Conservation (phyloP, 1,140 invertebrate genomes). For the Cotesia vestalis region DNA sequence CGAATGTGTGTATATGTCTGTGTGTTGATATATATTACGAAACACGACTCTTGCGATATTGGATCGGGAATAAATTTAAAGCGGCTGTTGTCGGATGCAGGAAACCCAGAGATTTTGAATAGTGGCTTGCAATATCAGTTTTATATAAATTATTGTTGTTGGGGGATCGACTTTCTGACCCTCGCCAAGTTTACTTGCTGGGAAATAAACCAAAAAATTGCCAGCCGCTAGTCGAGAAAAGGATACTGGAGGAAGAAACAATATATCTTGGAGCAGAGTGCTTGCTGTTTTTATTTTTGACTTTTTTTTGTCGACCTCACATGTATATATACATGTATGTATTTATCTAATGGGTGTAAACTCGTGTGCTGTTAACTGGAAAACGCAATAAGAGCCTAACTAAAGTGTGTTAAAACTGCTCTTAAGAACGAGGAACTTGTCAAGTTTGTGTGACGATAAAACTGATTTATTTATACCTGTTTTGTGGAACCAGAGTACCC, state of each 20-base stretch:
- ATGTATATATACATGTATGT: not conserved
- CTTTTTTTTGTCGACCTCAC: not conserved
- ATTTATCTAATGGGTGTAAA: conserved; percentile 1
- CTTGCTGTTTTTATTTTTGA: not conserved
- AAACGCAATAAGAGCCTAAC: conserved; percentile 6
- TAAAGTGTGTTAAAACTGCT: conserved; percentile 11
- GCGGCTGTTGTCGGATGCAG: conserved; percentile 27
- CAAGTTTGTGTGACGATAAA: conserved; percentile 33
- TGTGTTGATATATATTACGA: conserved; percentile 4
- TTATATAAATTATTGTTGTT: conserved; percentile 31
- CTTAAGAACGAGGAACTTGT: conserved; percentile 18
- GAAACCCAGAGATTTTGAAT: conserved; percentile 30
- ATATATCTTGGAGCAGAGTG: not conserved
- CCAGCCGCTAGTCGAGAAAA: not conserved
- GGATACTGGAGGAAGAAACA: not conserved
- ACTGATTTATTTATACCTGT: conserved; percentile 39
- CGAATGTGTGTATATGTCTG: not conserved
- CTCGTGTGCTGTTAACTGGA: conserved; percentile 17
- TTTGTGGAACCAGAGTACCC: conserved; percentile 14
- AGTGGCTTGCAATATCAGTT: conserved; percentile 28
- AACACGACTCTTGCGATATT: conserved; percentile 32
- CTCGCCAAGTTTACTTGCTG: not conserved
- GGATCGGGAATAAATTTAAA: conserved; percentile 37
- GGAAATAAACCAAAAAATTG: no score
- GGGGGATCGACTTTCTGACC: conserved; percentile 4